A percentile compares a stretch with the other conserved stretches of the same genome.
Conservation (phyloP, 2,113 vertebrate genomes). For the Micronycteris hirsuta region DNA sequence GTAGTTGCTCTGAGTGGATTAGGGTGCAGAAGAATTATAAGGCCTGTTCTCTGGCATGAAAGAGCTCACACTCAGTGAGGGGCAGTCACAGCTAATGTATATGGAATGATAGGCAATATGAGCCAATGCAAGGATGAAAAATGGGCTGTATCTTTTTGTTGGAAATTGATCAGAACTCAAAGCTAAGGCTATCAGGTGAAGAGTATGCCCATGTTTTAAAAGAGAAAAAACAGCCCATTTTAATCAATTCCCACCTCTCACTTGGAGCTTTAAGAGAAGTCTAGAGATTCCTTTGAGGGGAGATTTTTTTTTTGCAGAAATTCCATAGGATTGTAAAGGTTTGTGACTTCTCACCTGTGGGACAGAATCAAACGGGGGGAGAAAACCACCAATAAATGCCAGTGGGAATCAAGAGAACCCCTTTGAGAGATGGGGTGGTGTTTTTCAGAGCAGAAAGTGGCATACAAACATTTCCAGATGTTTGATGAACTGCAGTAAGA, state of each 20-base stretch:
- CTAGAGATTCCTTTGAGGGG: neutral
- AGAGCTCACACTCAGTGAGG: neutral
- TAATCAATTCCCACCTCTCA: neutral
- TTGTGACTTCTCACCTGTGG: neutral
- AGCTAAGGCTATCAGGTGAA: neutral
- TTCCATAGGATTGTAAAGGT: neutral
- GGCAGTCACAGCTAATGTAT: neutral
- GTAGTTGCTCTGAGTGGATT: neutral
- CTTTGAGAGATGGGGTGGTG: neutral
- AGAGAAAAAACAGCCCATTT: neutral
- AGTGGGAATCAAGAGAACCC: neutral
- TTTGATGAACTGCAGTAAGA: neutral
- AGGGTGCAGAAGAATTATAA: neutral
- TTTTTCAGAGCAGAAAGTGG: neutral
- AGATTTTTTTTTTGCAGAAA: neutral
- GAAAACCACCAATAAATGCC: neutral
- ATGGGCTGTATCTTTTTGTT: neutral
- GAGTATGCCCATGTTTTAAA: neutral
- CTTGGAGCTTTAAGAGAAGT: neutral
- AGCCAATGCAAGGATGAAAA: neutral
- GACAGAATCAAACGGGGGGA: neutral
- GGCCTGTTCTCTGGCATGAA: neutral
- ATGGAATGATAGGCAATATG: neutral
- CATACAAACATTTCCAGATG: neutral
- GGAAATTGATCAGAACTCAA: neutral